Evolutionary conservation across 2,888 invertebrate species (phyloP).

Genomic region (Galeruca laticollis): DNA sequence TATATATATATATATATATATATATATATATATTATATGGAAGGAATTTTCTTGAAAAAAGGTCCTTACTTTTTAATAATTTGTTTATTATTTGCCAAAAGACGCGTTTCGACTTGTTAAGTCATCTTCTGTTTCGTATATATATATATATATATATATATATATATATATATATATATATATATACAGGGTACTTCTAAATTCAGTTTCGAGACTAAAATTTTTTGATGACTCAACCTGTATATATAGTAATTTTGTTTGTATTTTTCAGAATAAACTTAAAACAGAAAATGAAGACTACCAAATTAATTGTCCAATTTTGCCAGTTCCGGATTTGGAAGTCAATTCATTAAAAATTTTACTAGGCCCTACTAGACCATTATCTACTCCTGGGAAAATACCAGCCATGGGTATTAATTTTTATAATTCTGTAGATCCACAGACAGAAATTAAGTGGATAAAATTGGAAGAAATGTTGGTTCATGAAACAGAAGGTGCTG

Average conservation of each 20-base stretch:
- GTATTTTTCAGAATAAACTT: slow-evolving; percentile 57
- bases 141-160: too few relatives aligned
- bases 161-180: too few relatives aligned
- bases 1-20: too few relatives aligned
- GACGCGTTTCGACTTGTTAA: too few relatives aligned
- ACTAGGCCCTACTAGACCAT: slow-evolving; percentile 72
- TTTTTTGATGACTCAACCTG: too few relatives aligned
- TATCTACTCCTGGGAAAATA: slow-evolving; percentile 70
- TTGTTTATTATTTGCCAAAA: too few relatives aligned
- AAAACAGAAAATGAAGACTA: slow-evolving; percentile 64
- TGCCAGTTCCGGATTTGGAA: slow-evolving; percentile 82
- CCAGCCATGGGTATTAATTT: slow-evolving; percentile 70
- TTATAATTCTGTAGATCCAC: slow-evolving; percentile 57
- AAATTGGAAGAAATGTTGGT: slow-evolving; percentile 84
- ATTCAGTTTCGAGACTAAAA: too few relatives aligned
- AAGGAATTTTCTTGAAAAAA: too few relatives aligned
- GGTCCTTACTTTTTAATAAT: too few relatives aligned
- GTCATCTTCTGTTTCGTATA: too few relatives aligned
- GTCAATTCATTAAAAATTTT: slow-evolving; percentile 79
- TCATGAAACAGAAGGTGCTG: slow-evolving; percentile 75
- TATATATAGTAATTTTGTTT: slow-evolving; percentile 4
- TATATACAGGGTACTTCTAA: too few relatives aligned
- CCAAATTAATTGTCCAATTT: slow-evolving; percentile 60
- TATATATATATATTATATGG: too few relatives aligned
- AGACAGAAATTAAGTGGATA: slow-evolving; percentile 71